These are phyloP conservation scores for Brachionus rubens DNA, from an alignment of 1,140 invertebrate species.

Conservation along the genomic window DNA sequence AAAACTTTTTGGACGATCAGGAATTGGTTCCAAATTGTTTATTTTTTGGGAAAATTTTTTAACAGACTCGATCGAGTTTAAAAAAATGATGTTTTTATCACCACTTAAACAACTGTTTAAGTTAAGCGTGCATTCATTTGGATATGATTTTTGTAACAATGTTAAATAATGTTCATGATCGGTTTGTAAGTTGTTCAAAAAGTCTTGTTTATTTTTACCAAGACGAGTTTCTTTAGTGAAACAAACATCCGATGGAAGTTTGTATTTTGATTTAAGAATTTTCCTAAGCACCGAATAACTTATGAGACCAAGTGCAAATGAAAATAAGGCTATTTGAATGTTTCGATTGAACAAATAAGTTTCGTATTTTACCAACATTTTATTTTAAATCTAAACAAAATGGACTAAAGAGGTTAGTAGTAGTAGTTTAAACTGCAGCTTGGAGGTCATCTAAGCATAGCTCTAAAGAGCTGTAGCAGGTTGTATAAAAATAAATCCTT, in stretches of 20 bases:
- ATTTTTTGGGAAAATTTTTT: slow-evolving; percentile 23
- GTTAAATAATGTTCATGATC: slow-evolving; percentile 34
- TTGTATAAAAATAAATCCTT: too few relatives aligned
- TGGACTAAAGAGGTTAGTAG: neutral
- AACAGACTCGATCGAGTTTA: slow-evolving; percentile 40
- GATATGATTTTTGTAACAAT: neutral
- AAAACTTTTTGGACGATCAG: slow-evolving; percentile 28
- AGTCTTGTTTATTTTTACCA: slow-evolving; percentile 7
- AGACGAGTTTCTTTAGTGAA: neutral
- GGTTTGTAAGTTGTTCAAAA: slow-evolving; percentile 28
- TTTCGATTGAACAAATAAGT: neutral
- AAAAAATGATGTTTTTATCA: neutral
- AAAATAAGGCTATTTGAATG: neutral
- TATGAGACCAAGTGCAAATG: slow-evolving; percentile 3
- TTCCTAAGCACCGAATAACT: neutral
- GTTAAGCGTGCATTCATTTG: slow-evolving; percentile 21
- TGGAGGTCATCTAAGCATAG: too few relatives aligned
- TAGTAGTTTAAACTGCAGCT: too few relatives aligned
- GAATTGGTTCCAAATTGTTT: neutral
- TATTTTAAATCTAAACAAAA: neutral
- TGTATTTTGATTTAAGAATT: neutral
- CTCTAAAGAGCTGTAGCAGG: too few relatives aligned
- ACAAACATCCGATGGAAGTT: neutral
- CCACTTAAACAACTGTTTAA: neutral
- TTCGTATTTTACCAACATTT: neutral